Evolutionary conservation across 2,888 invertebrate genomes (phyloP), one percentile per base, ranked within the genome.

Genomic region (Hesperia comma): DNA sequence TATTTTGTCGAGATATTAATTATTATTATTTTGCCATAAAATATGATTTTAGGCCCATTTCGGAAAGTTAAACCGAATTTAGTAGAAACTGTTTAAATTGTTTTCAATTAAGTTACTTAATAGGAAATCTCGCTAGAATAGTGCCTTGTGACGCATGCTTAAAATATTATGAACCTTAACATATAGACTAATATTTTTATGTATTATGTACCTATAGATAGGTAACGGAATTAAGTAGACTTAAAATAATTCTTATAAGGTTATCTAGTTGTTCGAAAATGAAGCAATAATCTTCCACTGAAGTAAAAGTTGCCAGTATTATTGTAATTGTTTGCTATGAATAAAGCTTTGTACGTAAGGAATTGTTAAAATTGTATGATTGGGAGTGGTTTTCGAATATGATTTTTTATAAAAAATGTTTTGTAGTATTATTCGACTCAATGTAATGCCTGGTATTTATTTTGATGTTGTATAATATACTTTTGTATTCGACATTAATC

Each of bases 111-210:
- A 77, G 77, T 88, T 87, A 78, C 76, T 78, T 74, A 75, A 79
- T 83, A 75, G 70, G 63, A 75, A 77, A 86, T 89, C 87, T 91
- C 87, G 88, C 90, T 92, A 92, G 92, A 82, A 87, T 92, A 92
- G 92, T 92, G 92, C 92, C 92, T 92, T 92, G 89, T 86, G 87
- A 91, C 81, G 91, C 90, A 91, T 90, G 92, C 92, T 91, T 91
- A 88, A 79, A 81, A 79, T 85, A 81, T 83, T 82, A 77, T 80
- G 77, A 79, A 79, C 77, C 70, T 78, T 81, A 81, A 81, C 82
- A 81, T 78, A 79, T 81, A 84, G 80, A 83, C 80, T 82, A 77
- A 80, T 88, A 90, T 88, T 88, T 87, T 89, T 89, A 81, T 87
- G 89, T 86, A 88, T 78, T 68, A 76, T 80, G 79, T 82, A 33